Conservation (phyloP, 2,888 invertebrate species). For the Cybosia mesomella region DNA sequence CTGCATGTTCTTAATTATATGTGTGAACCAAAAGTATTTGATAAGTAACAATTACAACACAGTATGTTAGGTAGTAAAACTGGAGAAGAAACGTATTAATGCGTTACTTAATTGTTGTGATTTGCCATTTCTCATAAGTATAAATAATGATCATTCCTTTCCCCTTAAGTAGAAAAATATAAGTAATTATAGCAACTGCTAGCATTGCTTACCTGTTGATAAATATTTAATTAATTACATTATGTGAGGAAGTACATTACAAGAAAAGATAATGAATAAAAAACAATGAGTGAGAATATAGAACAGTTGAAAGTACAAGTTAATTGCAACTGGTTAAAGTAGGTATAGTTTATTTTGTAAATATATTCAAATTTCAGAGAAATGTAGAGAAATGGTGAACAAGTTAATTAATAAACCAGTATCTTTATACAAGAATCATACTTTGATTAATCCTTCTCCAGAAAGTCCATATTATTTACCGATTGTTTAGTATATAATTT, state of each 20-base stretch:
- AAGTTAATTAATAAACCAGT: background rate
- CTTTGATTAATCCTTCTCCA: no score
- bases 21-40: background rate
- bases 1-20: background rate
- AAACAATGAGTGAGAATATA: background rate
- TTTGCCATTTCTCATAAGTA: slow-evolving; percentile 8
- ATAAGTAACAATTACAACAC: background rate
- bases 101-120: slow-evolving; percentile 15
- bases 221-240: background rate
- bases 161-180: background rate
- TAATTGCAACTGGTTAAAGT: background rate
- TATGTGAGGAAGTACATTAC: background rate
- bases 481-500: background rate
- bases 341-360: no score
- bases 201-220: background rate
- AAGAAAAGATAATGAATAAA: background rate
- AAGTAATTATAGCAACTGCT: background rate
- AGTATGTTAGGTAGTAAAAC: background rate
- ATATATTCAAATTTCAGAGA: background rate
- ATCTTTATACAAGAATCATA: background rate
- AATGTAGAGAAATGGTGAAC: background rate
- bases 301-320: background rate
- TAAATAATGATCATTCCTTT: slow-evolving; percentile 1
- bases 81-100: slow-evolving; percentile 1
- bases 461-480: background rate